Evolutionary conservation across 1,140 invertebrate species (phyloP), one percentile per base, ranked within the genome.

Genomic region (Chelonus insularis): DNA sequence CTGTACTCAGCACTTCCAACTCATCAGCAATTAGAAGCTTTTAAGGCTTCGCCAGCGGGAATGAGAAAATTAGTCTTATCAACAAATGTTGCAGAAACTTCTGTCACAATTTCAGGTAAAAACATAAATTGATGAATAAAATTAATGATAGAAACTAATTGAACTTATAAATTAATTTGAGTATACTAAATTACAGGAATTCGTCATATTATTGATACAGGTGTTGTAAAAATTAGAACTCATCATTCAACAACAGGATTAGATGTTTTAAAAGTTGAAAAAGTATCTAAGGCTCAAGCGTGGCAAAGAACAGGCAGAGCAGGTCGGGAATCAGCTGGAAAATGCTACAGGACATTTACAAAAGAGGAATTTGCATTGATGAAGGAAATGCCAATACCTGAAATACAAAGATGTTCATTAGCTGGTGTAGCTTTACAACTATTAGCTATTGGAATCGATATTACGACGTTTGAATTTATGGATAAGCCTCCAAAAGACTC

Each of bases 41-140:
- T 96, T 73, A 82, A 86, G 63, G 82, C 86, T 4, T 84, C 88
- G 1, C 83, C 87, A 9, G 68, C 78, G 9, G 89, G 87, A 55
- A 84, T 84, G 18, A 82, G 97, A 34, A 98, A 98, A 83, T 88
- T 99, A 11, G 89, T 99, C 64, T 80, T 99, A 48, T 88, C 95
- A n/a, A 99, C 97, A 18, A 99, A 99, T 78, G 94, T 99, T 62
- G 97, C 97, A 2, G 97, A 98, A 82, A 97, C 96, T 1, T 97
- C 95, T 4, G 86, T 99, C 1, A 99, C 97, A 0, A 98, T 99
- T 70, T 91, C 86, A 39, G 79, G 78, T 80, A 41, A 6, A 64
- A 69, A 50, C 51, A 1, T 20, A 16, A 4, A 21, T 12, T 16
- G 9, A 36, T 21, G 14, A 48, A 48, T 4, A 1, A 11, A 11